A percentile compares a stretch with the other conserved stretches of the same genome.
Evolutionary conservation across 2,797 vertebrate species (phyloP).

Genomic region (Pseudotriccus pelzelni): DNA sequence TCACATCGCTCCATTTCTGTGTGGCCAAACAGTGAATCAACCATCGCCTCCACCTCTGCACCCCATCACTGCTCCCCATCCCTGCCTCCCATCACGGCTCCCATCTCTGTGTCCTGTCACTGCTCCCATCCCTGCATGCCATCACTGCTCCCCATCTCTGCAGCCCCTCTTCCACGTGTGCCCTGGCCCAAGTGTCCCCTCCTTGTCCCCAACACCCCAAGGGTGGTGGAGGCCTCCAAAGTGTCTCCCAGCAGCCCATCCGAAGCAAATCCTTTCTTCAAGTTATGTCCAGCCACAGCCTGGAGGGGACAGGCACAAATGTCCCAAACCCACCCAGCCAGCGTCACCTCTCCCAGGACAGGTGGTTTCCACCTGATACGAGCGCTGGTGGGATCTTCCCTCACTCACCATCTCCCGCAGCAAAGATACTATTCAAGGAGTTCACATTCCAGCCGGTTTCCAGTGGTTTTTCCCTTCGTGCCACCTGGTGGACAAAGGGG

Average conservation of each 20-base stretch:
- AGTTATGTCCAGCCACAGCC: fast-evolving
- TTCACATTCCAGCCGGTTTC: background rate
- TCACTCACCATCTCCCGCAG: background rate
- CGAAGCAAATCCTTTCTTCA: background rate
- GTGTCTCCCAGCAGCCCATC: too few relatives aligned
- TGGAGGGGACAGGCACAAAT: background rate
- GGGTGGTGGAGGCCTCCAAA: fast-evolving
- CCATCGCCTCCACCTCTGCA: background rate
- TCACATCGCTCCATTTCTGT: fast-evolving
- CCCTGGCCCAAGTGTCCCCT: background rate
- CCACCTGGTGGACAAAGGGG: constrained; percentile 60
- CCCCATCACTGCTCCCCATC: background rate
- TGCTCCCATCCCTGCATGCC: background rate
- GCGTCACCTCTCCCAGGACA: background rate
- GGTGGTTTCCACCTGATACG: fast-evolving
- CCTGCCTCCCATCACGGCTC: background rate
- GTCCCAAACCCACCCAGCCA: background rate
- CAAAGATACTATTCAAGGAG: too few relatives aligned
- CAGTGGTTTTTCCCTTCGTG: constrained; percentile 5
- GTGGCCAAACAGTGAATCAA: background rate
- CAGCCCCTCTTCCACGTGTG: fast-evolving
- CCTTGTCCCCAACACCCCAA: fast-evolving
- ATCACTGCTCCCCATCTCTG: background rate
- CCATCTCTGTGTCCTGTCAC: background rate
- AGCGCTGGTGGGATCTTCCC: background rate